Evolutionary conservation across 2,113 vertebrate genomes (phyloP).

Genomic region (Seriola aureovittata): DNA sequence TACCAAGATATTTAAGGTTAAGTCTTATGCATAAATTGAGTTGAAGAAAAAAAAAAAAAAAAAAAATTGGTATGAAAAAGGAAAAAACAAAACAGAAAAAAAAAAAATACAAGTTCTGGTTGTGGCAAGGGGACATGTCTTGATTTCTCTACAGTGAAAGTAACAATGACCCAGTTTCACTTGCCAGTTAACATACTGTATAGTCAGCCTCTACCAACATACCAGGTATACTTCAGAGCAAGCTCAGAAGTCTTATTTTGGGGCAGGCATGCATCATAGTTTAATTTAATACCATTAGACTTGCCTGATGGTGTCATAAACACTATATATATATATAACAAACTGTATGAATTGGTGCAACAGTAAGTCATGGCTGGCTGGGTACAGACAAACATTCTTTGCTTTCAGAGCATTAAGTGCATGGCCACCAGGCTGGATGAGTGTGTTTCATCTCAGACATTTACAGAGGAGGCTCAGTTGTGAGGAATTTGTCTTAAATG

Average conservation of each 20-base stretch:
- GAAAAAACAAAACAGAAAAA: conserved; percentile 2
- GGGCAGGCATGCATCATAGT: conserved; percentile 11
- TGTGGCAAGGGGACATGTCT: conserved; percentile 45
- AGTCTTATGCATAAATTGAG: conserved; percentile 45
- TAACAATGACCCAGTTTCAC: conserved; percentile 55
- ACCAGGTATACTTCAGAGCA: conserved; percentile 19
- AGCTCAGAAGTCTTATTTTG: background rate
- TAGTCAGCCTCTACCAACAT: conserved; percentile 41
- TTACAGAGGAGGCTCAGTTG: conserved; percentile 52
- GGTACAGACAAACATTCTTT: conserved; percentile 60
- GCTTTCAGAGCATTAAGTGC: conserved; percentile 72
- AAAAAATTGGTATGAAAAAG: background rate
- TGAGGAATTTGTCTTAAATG: conserved; percentile 51
- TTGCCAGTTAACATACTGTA: conserved; percentile 32
- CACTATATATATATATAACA: conserved; percentile 33
- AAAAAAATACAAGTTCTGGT: conserved; percentile 15
- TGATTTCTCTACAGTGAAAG: conserved; percentile 49
- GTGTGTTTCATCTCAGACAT: conserved; percentile 43
- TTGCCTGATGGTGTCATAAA: conserved; percentile 22
- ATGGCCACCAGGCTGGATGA: conserved; percentile 49
- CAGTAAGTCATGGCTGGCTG: conserved; percentile 35
- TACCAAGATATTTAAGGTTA: conserved; percentile 56
- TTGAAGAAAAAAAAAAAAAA: background rate
- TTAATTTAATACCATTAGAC: conserved; percentile 18
- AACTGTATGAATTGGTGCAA: conserved; percentile 46